These are phyloP conservation scores for Sylvia atricapilla DNA, from an alignment of 2,113 vertebrate species.

Conservation along the genomic window DNA sequence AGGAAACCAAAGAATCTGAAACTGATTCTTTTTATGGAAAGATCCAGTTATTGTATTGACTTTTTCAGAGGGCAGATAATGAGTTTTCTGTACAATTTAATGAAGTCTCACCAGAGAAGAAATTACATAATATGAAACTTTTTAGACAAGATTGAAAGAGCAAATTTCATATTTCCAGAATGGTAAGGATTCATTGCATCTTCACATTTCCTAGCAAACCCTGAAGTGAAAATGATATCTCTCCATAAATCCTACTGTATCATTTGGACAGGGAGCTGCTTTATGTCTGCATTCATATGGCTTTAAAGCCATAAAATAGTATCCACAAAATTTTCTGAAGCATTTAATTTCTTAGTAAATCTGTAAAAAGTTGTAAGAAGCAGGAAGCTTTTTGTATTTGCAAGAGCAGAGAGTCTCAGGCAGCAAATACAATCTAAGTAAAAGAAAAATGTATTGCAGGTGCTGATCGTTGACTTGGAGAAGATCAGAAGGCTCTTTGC, in stretches of 20 bases:
- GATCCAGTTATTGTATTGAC: neutral
- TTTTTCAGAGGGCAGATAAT: neutral
- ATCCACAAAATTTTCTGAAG: neutral
- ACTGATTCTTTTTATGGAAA: neutral
- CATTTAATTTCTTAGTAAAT: neutral
- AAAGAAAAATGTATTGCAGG: neutral
- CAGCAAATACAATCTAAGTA: neutral
- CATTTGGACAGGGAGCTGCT: neutral
- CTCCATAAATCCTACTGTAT: neutral
- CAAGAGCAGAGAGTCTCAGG: neutral
- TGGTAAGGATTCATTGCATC: neutral
- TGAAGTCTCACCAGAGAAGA: constrained; percentile 31
- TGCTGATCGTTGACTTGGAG: neutral
- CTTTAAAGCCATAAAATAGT: neutral
- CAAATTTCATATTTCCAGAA: neutral
- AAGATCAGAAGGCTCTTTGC: neutral
- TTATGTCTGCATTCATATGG: neutral
- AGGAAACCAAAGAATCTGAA: neutral
- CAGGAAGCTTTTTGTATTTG: neutral
- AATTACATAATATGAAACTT: constrained; percentile 17
- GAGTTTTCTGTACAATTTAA: constrained; percentile 17
- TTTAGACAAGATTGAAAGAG: constrained; percentile 18
- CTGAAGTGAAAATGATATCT: neutral
- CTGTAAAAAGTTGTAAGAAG: neutral
- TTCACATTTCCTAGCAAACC: constrained; percentile 24